phyloP scores from a whole-genome alignment of 2,113 vertebrate species.

The Charadrius vociferus region DNA sequence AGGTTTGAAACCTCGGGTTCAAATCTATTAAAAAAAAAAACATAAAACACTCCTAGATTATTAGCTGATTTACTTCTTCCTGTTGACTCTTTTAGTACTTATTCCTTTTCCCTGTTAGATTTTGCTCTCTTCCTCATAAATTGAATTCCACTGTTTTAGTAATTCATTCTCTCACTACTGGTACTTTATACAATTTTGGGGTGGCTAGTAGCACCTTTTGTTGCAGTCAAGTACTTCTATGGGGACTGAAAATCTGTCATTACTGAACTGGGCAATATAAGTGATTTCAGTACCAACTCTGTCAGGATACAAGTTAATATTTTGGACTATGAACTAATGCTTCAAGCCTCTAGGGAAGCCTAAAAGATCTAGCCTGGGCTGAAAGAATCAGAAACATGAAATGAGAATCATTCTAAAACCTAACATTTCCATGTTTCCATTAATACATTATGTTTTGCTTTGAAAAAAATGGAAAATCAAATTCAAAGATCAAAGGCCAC shows the following conservation, averaged over 20 bases:
- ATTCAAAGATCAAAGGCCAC: conserved; percentile 22
- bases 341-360: not conserved
- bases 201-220: not conserved
- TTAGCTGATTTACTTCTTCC: not conserved
- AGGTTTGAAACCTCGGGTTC: not conserved
- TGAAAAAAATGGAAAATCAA: conserved; percentile 6
- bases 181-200: not conserved
- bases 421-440: conserved; percentile 26
- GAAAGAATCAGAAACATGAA: conserved; percentile 50
- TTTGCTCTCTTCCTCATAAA: not conserved
- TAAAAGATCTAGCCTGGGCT: not conserved
- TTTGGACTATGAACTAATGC: not conserved
- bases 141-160: not conserved
- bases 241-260: not conserved
- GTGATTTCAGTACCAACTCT: not conserved
- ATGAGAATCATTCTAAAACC: conserved; percentile 5
- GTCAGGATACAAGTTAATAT: not conserved
- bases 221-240: not conserved
- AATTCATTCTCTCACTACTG: not conserved
- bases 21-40: not conserved
- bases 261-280: not conserved
- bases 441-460: conserved; percentile 28
- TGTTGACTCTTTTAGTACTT: not conserved
- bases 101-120: not conserved
- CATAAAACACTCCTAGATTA: not conserved